A percentile compares a stretch with the other conserved stretches of the same genome.
Evolutionary conservation across 2,888 invertebrate species (phyloP).

Genomic region (Slavum lentiscoides): DNA sequence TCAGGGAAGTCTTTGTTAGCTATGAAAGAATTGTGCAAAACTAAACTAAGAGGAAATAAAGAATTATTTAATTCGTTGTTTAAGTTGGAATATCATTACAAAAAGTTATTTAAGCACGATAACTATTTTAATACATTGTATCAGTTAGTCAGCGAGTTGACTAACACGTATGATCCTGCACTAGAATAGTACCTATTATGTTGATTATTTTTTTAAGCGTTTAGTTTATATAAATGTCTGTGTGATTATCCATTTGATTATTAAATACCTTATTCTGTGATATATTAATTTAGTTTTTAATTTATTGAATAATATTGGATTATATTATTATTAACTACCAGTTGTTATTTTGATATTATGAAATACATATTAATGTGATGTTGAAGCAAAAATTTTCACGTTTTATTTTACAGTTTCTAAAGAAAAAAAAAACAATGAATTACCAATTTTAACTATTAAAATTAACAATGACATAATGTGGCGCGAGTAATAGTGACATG

Average conservation of each 20-base stretch:
- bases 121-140: neutral
- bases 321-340: neutral
- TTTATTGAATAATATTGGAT: neutral
- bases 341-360: neutral
- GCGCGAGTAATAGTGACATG: too few species aligned
- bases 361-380: neutral
- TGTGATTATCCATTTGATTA: neutral
- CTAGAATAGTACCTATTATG: slow-evolving; percentile 11
- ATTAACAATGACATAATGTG: too few species aligned
- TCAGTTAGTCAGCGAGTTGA: neutral
- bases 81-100: slow-evolving; percentile 8
- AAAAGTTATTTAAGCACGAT: slow-evolving; percentile 22
- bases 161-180: slow-evolving; percentile 36
- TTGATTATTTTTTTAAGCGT: neutral
- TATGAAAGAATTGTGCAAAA: slow-evolving; percentile 12
- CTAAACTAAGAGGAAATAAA: slow-evolving; percentile 20
- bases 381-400: neutral
- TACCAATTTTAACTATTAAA: too few species aligned
- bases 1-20: slow-evolving; percentile 43
- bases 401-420: too few species aligned
- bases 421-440: too few species aligned
- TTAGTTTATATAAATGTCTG: neutral
- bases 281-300: slow-evolving; percentile 29
- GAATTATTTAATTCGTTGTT: slow-evolving; percentile 18
- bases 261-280: slow-evolving; percentile 20